Percentiles rank a stretch among this genome's conserved stretches.
phyloP scores from a whole-genome alignment of 2,113 vertebrate species.

The Nothoprocta perdicaria region DNA sequence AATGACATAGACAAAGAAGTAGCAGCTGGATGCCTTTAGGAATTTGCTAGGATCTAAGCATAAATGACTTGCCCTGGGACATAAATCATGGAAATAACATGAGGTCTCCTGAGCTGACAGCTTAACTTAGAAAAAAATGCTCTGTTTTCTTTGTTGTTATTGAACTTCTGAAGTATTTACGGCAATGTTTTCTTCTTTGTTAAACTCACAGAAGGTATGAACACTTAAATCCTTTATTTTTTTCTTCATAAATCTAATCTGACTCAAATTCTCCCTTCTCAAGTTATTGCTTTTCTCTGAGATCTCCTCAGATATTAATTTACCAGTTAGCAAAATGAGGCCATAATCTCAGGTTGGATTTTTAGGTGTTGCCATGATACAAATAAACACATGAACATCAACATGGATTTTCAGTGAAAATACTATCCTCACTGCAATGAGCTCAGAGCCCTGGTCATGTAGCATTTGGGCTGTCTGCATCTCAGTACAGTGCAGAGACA shows the following conservation, averaged over 20 bases:
- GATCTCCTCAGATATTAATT: not conserved
- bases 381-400: not conserved
- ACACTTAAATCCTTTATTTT: slow-evolving; percentile 8
- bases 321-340: not conserved
- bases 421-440: not conserved
- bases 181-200: slow-evolving; percentile 22
- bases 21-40: slow-evolving; percentile 7
- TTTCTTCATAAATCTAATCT: slow-evolving; percentile 21
- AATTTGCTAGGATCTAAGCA: slow-evolving; percentile 47
- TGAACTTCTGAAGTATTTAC: slow-evolving; percentile 56
- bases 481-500: not conserved
- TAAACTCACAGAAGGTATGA: not conserved
- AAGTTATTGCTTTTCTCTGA: not conserved
- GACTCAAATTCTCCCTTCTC: slow-evolving; percentile 2
- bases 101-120: slow-evolving; percentile 37
- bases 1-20: slow-evolving; percentile 21
- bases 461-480: not conserved
- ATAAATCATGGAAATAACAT: slow-evolving; percentile 30
- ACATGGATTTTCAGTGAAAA: not conserved
- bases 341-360: not conserved
- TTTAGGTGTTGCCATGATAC: not conserved
- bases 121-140: slow-evolving; percentile 41
- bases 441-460: not conserved
- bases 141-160: slow-evolving; percentile 14
- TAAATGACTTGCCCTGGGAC: slow-evolving; percentile 33